Percentiles rank a stretch among this genome's conserved stretches.
Evolutionary conservation across 2,113 vertebrate genomes (phyloP).

Genomic region (Fulmarus glacialis): DNA sequence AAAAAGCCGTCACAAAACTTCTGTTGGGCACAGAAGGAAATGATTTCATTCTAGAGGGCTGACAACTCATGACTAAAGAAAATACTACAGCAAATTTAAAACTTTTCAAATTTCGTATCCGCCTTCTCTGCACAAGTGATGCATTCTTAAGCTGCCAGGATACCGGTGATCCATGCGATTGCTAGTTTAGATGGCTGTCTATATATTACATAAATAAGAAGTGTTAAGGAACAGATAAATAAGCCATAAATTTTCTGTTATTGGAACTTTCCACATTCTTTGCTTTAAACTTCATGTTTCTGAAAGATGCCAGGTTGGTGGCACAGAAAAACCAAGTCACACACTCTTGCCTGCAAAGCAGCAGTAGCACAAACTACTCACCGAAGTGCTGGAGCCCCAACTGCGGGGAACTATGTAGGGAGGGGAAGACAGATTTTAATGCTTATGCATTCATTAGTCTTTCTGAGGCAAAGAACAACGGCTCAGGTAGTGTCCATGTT

Average conservation of each 20-base stretch:
- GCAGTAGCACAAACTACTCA: neutral
- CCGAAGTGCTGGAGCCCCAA: neutral
- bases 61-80: neutral
- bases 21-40: neutral
- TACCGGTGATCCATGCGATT: neutral
- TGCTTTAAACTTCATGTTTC: neutral
- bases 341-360: neutral
- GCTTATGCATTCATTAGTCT: neutral
- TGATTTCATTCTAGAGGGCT: neutral
- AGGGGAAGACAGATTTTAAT: neutral
- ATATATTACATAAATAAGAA: neutral
- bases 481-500: neutral
- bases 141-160: neutral
- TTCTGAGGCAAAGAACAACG: neutral
- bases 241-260: neutral
- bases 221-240: neutral
- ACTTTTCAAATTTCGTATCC: neutral
- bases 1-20: neutral
- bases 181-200: neutral
- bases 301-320: neutral
- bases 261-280: neutral
- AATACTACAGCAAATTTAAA: neutral
- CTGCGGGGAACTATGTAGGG: neutral
- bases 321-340: neutral
- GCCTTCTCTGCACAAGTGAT: neutral